Evolutionary conservation across 2,113 vertebrate species (phyloP).

Genomic region (Brachionichthys hirsutus): DNA sequence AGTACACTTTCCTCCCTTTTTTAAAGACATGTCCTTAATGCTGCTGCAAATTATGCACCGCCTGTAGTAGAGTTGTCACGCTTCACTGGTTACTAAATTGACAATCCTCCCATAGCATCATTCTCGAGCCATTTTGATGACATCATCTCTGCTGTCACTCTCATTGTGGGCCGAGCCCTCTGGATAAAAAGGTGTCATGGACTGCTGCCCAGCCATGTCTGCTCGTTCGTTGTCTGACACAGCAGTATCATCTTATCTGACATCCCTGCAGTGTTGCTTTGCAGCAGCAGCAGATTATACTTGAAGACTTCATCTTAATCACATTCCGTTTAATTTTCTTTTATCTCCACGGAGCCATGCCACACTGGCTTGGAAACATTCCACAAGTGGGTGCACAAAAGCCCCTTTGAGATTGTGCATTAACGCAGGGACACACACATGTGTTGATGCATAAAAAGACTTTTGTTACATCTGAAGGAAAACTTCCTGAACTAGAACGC

Average conservation of each 20-base stretch:
- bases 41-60: slow-evolving; percentile 55
- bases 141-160: slow-evolving; percentile 75
- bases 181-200: slow-evolving; percentile 62
- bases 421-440: not conserved
- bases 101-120: slow-evolving; percentile 52
- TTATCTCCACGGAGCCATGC: slow-evolving; percentile 52
- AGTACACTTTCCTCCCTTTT: slow-evolving; percentile 22
- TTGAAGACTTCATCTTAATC: slow-evolving; percentile 77
- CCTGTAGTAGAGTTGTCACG: slow-evolving; percentile 62
- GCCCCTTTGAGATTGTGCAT: slow-evolving; percentile 12
- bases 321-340: slow-evolving; percentile 72
- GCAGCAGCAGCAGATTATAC: slow-evolving; percentile 64
- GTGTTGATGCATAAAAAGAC: not conserved
- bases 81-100: slow-evolving; percentile 68
- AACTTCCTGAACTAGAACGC: slow-evolving; percentile 14
- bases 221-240: slow-evolving; percentile 41
- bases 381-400: slow-evolving; percentile 54
- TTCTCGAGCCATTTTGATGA: slow-evolving; percentile 71
- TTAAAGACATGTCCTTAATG: slow-evolving; percentile 31
- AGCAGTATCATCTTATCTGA: slow-evolving; percentile 36
- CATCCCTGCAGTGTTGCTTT: slow-evolving; percentile 47
- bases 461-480: slow-evolving; percentile 31
- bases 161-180: slow-evolving; percentile 51
- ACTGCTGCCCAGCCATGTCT: slow-evolving; percentile 67
- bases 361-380: slow-evolving; percentile 43